These are phyloP conservation scores for Scaeva pyrastri DNA, from an alignment of 2,888 invertebrate species.

Conservation along the genomic window DNA sequence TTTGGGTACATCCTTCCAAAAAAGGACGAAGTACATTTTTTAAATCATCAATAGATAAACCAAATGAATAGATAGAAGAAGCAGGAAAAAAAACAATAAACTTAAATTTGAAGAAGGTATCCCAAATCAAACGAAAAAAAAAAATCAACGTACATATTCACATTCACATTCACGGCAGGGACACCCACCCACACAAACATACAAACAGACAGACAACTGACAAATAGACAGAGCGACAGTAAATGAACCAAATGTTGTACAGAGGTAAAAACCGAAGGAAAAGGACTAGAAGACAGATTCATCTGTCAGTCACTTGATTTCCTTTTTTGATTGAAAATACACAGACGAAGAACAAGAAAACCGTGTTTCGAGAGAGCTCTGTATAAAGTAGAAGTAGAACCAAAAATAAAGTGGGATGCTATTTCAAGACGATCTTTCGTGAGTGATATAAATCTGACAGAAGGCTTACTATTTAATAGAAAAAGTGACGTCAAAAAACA, in stretches of 20 bases:
- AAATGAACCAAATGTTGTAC: slow-evolving; percentile 31
- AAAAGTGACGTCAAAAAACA: slow-evolving; percentile 54
- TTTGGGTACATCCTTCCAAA: background rate
- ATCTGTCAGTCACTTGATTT: slow-evolving; percentile 74
- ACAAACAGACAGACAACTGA: slow-evolving; percentile 27
- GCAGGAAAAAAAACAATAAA: slow-evolving; percentile 58
- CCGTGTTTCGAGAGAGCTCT: slow-evolving; percentile 5
- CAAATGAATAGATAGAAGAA: slow-evolving; percentile 53
- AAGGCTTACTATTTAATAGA: slow-evolving; percentile 69
- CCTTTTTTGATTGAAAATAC: slow-evolving; percentile 69
- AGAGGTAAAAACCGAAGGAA: slow-evolving; percentile 6
- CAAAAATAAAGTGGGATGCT: slow-evolving; percentile 12
- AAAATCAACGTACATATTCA: slow-evolving; percentile 4
- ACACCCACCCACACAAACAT: background rate
- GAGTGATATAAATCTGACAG: slow-evolving; percentile 73
- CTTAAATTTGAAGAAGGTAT: slow-evolving; percentile 49
- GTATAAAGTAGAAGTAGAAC: background rate
- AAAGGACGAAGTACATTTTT: slow-evolving; percentile 18
- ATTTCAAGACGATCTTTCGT: slow-evolving; percentile 38
- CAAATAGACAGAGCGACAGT: slow-evolving; percentile 37
- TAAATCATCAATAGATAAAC: slow-evolving; percentile 46
- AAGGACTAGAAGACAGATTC: slow-evolving; percentile 67
- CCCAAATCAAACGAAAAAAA: slow-evolving; percentile 2
- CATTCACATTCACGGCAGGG: background rate
- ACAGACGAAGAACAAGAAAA: slow-evolving; percentile 32